Conservation (phyloP, 1,140 invertebrate species). For the Zaprionus inermis region DNA sequence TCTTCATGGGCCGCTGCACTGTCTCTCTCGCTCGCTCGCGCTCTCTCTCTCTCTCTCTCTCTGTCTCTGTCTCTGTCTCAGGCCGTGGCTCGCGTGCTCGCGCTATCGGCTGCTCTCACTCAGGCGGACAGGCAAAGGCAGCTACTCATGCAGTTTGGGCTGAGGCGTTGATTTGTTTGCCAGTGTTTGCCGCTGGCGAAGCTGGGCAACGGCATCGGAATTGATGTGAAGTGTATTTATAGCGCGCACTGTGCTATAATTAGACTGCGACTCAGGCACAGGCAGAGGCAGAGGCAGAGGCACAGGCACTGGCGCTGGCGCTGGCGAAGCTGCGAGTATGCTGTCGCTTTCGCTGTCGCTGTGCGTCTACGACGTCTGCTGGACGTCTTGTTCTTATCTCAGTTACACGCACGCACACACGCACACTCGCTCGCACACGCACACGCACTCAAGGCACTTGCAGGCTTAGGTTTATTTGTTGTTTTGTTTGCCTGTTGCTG, state of each 20-base stretch:
- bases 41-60: conserved; percentile 3
- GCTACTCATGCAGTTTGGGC: no score
- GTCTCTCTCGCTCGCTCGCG: background rate
- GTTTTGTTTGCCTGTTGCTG: conserved; percentile 7
- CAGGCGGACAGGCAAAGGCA: background rate
- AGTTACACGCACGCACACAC: conserved; percentile 24
- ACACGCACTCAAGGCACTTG: conserved; percentile 41
- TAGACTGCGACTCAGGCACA: conserved; percentile 49
- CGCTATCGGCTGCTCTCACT: background rate
- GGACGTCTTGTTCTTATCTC: conserved; percentile 46
- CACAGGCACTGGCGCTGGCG: no score
- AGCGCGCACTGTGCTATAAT: conserved; percentile 65
- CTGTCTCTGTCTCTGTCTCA: background rate
- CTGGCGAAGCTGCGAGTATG: conserved; percentile 16
- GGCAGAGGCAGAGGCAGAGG: conserved; percentile 2
- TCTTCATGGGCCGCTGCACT: background rate
- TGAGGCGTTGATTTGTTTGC: conserved; percentile 57
- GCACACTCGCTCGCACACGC: background rate
- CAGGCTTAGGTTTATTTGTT: conserved; percentile 27
- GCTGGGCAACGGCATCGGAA: conserved; percentile 32
- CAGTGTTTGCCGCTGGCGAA: conserved; percentile 50
- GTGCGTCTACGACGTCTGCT: conserved; percentile 32
- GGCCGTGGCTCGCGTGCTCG: background rate
- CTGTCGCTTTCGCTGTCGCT: conserved; percentile 20
- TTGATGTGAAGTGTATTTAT: conserved; percentile 62